Evolutionary conservation across 1,140 invertebrate genomes (phyloP).

Genomic region (Sesamia nonagrioides): DNA sequence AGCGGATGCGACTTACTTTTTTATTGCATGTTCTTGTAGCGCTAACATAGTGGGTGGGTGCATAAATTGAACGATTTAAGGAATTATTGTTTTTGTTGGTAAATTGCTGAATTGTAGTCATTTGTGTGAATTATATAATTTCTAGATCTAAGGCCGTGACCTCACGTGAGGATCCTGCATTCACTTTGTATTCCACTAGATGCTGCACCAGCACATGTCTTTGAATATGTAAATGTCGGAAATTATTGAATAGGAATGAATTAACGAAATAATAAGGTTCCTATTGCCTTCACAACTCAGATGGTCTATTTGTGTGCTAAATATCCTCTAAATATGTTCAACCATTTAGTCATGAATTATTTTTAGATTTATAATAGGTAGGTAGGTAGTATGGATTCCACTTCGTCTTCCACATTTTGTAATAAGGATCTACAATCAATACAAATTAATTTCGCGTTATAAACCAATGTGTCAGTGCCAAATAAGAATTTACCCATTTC

Average conservation of each 20-base stretch:
- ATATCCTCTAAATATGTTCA: too few species aligned
- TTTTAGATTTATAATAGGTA: too few species aligned
- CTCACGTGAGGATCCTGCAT: not conserved
- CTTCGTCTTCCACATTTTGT: too few species aligned
- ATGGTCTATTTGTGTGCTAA: too few species aligned
- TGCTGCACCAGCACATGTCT: not conserved
- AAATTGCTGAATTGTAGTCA: conserved; percentile 1
- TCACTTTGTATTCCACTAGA: not conserved
- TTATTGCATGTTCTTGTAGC: conserved; percentile 45
- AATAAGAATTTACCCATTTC: not conserved
- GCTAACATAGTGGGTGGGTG: conserved; percentile 32
- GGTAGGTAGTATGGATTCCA: too few species aligned
- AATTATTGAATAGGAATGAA: too few species aligned
- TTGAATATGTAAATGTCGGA: too few species aligned
- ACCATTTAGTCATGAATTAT: too few species aligned
- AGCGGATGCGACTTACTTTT: conserved; percentile 35
- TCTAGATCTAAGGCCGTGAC: not conserved
- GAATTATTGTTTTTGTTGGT: conserved; percentile 22
- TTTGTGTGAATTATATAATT: not conserved
- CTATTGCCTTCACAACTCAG: too few species aligned
- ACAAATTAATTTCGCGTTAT: too few species aligned
- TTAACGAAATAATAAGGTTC: too few species aligned
- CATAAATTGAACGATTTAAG: conserved; percentile 30
- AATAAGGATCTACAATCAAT: too few species aligned
- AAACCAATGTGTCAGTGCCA: not conserved